Conservation (phyloP, 1,140 invertebrate genomes). For the Meteorus sp. region DNA sequence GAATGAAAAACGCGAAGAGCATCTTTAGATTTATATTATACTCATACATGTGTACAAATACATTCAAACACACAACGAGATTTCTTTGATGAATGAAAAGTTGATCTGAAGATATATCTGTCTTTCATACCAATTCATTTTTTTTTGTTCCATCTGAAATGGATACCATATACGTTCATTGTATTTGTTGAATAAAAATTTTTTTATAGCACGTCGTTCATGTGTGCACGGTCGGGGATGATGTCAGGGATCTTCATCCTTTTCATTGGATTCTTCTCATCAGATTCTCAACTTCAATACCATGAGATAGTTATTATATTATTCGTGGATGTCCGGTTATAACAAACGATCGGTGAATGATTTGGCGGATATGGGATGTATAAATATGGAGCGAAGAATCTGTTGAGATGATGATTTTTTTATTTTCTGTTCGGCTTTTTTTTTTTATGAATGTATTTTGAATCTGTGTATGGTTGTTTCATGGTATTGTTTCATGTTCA, state of each 20-base stretch:
- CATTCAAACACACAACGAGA: not conserved
- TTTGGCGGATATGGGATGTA: constrained; percentile 56
- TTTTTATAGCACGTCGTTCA: too few relatives aligned
- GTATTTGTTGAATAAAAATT: too few relatives aligned
- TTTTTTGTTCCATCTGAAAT: constrained; percentile 12
- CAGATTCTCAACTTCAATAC: too few relatives aligned
- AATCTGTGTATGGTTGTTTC: constrained; percentile 39
- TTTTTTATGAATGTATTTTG: constrained; percentile 36
- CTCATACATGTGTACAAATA: constrained; percentile 1
- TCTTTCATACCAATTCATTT: not conserved
- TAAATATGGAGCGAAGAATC: not conserved
- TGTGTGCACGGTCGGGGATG: too few relatives aligned
- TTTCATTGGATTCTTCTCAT: too few relatives aligned
- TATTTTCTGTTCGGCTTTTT: constrained; percentile 2
- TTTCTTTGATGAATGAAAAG: constrained; percentile 19
- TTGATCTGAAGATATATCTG: constrained; percentile 14
- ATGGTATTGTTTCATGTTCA: constrained; percentile 62
- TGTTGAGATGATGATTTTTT: not conserved
- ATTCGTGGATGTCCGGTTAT: constrained; percentile 35
- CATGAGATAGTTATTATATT: too few relatives aligned
- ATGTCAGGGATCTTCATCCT: too few relatives aligned
- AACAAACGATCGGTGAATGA: constrained; percentile 58
- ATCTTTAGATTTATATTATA: not conserved
- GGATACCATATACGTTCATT: constrained; percentile 12
- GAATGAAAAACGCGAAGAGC: not conserved